Conservation (phyloP, 2,888 invertebrate genomes). For the Phortica magna region DNA sequence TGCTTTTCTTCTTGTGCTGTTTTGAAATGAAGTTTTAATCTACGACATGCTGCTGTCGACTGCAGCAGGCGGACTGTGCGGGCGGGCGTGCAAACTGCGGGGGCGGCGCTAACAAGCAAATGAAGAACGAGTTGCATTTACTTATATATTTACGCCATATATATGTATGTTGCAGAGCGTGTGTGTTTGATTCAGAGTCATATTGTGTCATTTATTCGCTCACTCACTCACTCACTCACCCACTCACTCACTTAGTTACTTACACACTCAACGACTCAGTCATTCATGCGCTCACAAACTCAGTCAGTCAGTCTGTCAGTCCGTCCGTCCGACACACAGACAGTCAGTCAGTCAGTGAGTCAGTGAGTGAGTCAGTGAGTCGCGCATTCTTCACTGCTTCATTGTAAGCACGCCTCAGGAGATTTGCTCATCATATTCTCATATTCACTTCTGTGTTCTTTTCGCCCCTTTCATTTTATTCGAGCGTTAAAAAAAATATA, state of each 20-base stretch:
- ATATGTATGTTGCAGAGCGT: too few relatives aligned
- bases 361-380: not conserved
- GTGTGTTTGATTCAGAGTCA: too few relatives aligned
- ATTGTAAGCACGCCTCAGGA: slow-evolving; percentile 32
- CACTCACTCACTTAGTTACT: too few relatives aligned
- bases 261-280: not conserved
- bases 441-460: slow-evolving; percentile 43
- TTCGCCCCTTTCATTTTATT: slow-evolving; percentile 46
- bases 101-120: too few relatives aligned
- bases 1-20: not conserved
- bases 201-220: too few relatives aligned
- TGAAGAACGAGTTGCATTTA: too few relatives aligned
- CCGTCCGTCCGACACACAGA: not conserved
- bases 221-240: too few relatives aligned
- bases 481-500: not conserved
- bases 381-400: not conserved
- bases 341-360: too few relatives aligned
- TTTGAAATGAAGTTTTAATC: slow-evolving; percentile 34
- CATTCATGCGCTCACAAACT: not conserved
- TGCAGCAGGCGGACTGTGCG: not conserved
- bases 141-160: too few relatives aligned
- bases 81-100: not conserved
- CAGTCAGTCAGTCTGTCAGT: not conserved
- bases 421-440: slow-evolving; percentile 47
- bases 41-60: slow-evolving; percentile 28